A percentile compares a stretch with the other conserved stretches of the same genome.
Conservation (phyloP, 2,888 invertebrate species). For the Drosophila sordidula region DNA sequence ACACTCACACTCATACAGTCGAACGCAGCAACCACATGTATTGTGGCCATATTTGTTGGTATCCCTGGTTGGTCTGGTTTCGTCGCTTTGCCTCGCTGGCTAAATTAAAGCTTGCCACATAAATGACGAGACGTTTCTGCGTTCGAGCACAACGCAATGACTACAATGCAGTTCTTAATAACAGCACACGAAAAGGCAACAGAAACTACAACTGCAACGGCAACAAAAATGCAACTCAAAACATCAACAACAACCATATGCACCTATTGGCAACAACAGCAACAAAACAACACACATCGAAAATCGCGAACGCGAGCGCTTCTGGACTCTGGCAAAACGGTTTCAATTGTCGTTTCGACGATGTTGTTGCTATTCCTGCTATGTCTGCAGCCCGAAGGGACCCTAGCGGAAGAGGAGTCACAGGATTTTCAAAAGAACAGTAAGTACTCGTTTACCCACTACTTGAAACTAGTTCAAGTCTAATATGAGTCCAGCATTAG, state of each 20-base stretch:
- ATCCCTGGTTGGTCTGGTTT: constrained; percentile 35
- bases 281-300: constrained; percentile 62
- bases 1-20: neutral
- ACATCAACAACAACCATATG: constrained; percentile 32
- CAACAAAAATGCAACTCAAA: constrained; percentile 40
- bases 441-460: constrained; percentile 72
- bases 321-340: constrained; percentile 43
- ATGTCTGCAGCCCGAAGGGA: constrained; percentile 46
- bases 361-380: constrained; percentile 53
- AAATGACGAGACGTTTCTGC: constrained; percentile 76
- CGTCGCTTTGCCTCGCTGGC: constrained; percentile 53
- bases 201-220: constrained; percentile 2
- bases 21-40: constrained; percentile 15
- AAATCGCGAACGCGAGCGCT: constrained; percentile 63
- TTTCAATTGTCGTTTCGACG: constrained; percentile 58
- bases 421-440: constrained; percentile 86
- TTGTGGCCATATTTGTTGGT: constrained; percentile 18
- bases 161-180: constrained; percentile 70
- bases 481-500: neutral
- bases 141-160: constrained; percentile 69
- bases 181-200: constrained; percentile 46
- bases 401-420: constrained; percentile 83
- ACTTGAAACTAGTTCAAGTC: too few species aligned
- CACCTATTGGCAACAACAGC: constrained; percentile 33
- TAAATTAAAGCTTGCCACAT: constrained; percentile 61